Evolutionary conservation across 2,888 invertebrate species (phyloP), one percentile per base, ranked within the genome.

Genomic region (Eustalomyia histrio): DNA sequence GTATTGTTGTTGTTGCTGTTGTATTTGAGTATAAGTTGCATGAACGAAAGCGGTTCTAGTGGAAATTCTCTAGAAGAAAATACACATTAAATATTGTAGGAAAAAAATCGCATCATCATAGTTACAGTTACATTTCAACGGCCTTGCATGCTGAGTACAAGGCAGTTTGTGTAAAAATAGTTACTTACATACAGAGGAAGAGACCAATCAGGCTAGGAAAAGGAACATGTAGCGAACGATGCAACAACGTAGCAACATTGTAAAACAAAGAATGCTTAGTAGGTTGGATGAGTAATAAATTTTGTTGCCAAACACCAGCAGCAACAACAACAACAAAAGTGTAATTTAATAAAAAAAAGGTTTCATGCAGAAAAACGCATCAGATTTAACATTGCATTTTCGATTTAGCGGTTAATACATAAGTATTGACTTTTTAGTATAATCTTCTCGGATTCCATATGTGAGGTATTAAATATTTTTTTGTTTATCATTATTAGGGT

Each of bases 91-190:
- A 29, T 16, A 18, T n/a, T n/a, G n/a, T n/a, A n/a, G n/a, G n/a
- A 16, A 53, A 29, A 24, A 43, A 69, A 69, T 52, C 69, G 60
- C 60, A 69, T 69, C 33, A 52, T 35, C 67, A 58, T 68, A 43
- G 33, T 58, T 67, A 69, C 69, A 57, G 71, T 71, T 75, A 80
- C 61, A 72, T 73, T 74, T 69, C 73, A 79, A 79, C 79, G 79
- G 74, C 79, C 79, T 79, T 79, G 79, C 79, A 58, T 78, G 72
- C 72, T 58, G 58, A 52, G 52, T 52, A 43, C 65, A 65, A 65
- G 65, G 67, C 67, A 67, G 55, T 67, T 29, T 67, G n/a, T 67
- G 67, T 24, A 14, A 43, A 21, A 35, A 55, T 53, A n/a, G n/a
- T n/a, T n/a, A n/a, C 17, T 17, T 52, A 50, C 33, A 65, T 9